Conservation (phyloP, 2,888 invertebrate species). For the Leucozona laternaria region DNA sequence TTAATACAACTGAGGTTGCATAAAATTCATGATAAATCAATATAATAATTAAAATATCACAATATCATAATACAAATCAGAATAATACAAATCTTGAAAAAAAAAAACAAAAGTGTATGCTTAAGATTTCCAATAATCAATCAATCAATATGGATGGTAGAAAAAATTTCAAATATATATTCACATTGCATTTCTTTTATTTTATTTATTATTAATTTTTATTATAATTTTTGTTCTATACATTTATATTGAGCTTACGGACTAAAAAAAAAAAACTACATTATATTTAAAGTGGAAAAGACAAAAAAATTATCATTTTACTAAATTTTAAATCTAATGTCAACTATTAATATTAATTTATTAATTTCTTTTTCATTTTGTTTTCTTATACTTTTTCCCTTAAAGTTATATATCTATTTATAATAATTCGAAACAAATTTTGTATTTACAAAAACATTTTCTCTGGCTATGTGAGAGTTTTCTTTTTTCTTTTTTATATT, state of each 20-base stretch:
- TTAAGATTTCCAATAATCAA: not conserved
- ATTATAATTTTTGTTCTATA: conserved; percentile 62
- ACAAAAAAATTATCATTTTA: conserved; percentile 75
- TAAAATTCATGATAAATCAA: no score
- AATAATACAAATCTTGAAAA: not conserved
- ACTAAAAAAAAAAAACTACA: conserved; percentile 65
- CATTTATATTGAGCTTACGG: conserved; percentile 71
- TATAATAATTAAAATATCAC: no score
- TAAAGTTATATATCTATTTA: conserved; percentile 42
- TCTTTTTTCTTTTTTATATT: conserved; percentile 10
- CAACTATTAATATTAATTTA: conserved; percentile 65
- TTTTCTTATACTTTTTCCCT: conserved; percentile 49
- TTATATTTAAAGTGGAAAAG: conserved; percentile 75
- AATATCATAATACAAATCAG: no score
- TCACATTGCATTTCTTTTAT: conserved; percentile 45
- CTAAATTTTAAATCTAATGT: conserved; percentile 74
- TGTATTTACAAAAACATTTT: conserved; percentile 72
- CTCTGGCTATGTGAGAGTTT: conserved; percentile 31
- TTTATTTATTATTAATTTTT: conserved; percentile 43
- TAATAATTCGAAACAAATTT: conserved; percentile 71
- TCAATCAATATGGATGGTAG: conserved; percentile 1
- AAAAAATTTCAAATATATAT: conserved; percentile 46
- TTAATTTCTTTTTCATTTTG: conserved; percentile 21
- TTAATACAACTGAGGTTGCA: no score
- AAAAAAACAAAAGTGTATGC: not conserved